Evolutionary conservation across 2,888 invertebrate species (phyloP).

Genomic region (Tribolium freemani): DNA sequence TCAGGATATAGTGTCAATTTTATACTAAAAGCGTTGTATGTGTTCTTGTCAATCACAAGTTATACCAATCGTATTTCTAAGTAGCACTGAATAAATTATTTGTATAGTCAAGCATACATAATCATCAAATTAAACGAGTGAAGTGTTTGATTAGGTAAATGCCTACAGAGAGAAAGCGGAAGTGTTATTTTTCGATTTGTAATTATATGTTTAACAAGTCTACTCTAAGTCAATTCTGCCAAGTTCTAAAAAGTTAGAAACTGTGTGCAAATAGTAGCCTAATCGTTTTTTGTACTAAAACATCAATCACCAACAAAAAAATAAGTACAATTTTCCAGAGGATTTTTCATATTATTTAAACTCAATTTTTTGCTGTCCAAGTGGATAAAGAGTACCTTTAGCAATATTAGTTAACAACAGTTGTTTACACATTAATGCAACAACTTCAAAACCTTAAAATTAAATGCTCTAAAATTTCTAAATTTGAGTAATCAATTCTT

Average conservation of each 20-base stretch:
- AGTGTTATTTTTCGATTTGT: conserved; percentile 14
- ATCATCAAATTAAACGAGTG: conserved; percentile 8
- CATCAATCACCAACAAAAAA: too few species aligned
- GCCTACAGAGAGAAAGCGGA: conserved; percentile 17
- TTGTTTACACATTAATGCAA: too few species aligned
- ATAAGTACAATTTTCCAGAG: too few species aligned
- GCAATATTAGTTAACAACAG: too few species aligned
- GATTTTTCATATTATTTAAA: too few species aligned
- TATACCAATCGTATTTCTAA: background rate
- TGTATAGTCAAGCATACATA: background rate
- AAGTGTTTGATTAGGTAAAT: conserved; percentile 6
- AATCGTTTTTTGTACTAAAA: too few species aligned
- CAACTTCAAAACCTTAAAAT: background rate
- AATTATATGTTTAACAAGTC: background rate
- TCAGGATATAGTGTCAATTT: background rate
- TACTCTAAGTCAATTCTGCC: background rate
- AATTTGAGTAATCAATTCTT: conserved; percentile 1
- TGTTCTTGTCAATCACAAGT: background rate
- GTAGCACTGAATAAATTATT: background rate
- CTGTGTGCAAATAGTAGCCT: too few species aligned
- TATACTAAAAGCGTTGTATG: background rate
- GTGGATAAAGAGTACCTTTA: too few species aligned
- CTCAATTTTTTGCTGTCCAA: too few species aligned
- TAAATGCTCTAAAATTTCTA: conserved; percentile 1
- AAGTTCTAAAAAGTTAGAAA: too few species aligned